Conservation (phyloP, 2,113 vertebrate genomes). For the rabbit (Oryctolagus cuniculus) region mOryCun1.1 NC_091438.1:9085501-9086000, state of each 20-base stretch:
- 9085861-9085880: not conserved
- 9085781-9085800: rapidly evolving
- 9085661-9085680: not conserved
- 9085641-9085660: not conserved
- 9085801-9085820: too few species aligned
- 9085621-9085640: not conserved
- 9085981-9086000: not conserved
- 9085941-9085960: not conserved
- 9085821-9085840: not conserved
- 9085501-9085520: not conserved
- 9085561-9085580: rapidly evolving
- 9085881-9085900: not conserved
- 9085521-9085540: not conserved
- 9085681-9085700: not conserved
- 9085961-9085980: not conserved
- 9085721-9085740: not conserved
- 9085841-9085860: not conserved
- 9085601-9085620: not conserved
- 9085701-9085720: not conserved
- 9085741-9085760: rapidly evolving
- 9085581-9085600: not conserved
- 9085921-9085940: not conserved
- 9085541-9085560: not conserved
- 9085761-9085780: too few species aligned
- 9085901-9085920: not conserved